phyloP scores from a whole-genome alignment of 2,113 vertebrate species.

The Alethe castanea region DNA sequence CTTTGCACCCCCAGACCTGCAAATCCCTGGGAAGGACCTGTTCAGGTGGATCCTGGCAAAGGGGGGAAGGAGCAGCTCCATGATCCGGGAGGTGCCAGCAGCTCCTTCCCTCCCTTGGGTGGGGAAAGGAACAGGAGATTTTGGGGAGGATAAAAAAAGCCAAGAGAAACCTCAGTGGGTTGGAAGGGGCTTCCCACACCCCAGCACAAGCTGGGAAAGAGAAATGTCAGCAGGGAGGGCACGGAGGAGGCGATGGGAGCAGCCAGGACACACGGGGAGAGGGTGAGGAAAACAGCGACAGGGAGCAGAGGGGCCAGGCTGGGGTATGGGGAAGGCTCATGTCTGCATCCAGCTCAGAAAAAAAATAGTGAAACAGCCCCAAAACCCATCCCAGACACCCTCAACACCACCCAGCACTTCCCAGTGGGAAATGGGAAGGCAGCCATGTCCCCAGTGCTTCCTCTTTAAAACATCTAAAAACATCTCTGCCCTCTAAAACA shows the following conservation, averaged over 20 bases:
- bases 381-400: background rate
- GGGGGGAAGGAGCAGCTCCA: background rate
- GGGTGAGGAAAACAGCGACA: constrained; percentile 34
- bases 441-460: background rate
- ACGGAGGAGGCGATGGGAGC: background rate
- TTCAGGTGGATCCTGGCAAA: background rate
- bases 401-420: rapidly evolving
- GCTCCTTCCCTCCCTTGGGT: background rate
- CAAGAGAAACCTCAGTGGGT: background rate
- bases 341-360: background rate
- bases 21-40: rapidly evolving
- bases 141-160: background rate
- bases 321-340: constrained; percentile 30
- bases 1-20: background rate
- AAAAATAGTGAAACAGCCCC: background rate
- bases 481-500: background rate
- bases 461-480: background rate
- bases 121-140: background rate
- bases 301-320: constrained; percentile 29
- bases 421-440: background rate
- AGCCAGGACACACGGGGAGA: background rate
- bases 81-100: background rate
- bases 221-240: background rate
- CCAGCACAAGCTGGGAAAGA: background rate
- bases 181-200: background rate